These are phyloP conservation scores for Cyanoliseus patagonus DNA, from an alignment of 2,113 vertebrate species.

Conservation along the genomic window DNA sequence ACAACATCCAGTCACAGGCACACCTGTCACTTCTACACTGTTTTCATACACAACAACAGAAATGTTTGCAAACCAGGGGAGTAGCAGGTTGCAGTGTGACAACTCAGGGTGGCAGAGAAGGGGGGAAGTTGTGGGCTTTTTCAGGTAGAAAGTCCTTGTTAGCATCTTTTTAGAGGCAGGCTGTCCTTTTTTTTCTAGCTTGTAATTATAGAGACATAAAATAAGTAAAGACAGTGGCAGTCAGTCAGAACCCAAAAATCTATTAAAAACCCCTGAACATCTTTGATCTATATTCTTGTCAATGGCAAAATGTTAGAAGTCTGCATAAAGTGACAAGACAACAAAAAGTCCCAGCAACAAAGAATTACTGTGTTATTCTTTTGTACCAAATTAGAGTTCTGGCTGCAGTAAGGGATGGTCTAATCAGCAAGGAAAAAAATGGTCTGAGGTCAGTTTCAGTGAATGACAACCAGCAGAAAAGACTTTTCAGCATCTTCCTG, in stretches of 20 bases:
- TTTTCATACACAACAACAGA: background rate
- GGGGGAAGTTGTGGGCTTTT: rapidly evolving
- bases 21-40: background rate
- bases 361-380: background rate
- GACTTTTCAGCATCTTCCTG: constrained; percentile 64
- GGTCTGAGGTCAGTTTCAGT: constrained; percentile 39
- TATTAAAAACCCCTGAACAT: background rate
- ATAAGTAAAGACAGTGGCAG: background rate
- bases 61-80: background rate
- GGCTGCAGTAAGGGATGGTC: constrained; percentile 27
- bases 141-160: background rate
- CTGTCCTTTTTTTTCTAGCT: background rate
- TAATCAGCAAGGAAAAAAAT: constrained; percentile 61
- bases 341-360: background rate
- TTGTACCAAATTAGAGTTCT: constrained; percentile 39
- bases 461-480: constrained; percentile 60
- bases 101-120: rapidly evolving
- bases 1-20: background rate
- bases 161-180: background rate
- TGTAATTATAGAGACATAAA: background rate
- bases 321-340: background rate
- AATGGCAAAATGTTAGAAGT: background rate
- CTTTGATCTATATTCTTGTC: background rate
- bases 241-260: background rate
- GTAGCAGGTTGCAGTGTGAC: background rate